Evolutionary conservation across 2,797 vertebrate genomes (phyloP).

Genomic region (Malurus leucopterus): DNA sequence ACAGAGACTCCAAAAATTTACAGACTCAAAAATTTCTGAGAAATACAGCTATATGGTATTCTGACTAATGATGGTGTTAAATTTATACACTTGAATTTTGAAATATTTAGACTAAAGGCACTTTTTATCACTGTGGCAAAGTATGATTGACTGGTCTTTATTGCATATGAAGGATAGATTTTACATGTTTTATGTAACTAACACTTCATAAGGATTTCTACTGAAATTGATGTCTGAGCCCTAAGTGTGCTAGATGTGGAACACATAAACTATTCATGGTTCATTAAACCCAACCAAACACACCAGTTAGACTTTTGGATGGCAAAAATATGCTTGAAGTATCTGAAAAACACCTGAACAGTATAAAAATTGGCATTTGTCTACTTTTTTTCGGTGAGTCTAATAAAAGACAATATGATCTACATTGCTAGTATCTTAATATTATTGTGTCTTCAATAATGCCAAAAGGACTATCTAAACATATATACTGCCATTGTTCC

Average conservation of each 20-base stretch:
- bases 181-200: neutral
- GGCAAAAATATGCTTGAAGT: neutral
- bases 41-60: neutral
- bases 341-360: neutral
- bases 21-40: neutral
- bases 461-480: neutral
- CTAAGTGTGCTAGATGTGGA: neutral
- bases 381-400: neutral
- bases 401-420: neutral
- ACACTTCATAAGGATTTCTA: neutral
- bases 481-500: conserved; percentile 47
- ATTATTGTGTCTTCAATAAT: neutral
- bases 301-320: neutral
- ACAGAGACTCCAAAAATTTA: neutral
- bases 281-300: neutral
- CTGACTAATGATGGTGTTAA: neutral
- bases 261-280: neutral
- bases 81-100: conserved; percentile 29
- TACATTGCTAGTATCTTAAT: neutral
- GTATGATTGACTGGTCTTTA: neutral
- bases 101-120: conserved; percentile 47
- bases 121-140: neutral
- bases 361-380: neutral
- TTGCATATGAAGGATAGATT: neutral
- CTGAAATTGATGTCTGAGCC: neutral